Evolutionary conservation across 2,113 vertebrate species (phyloP).

Genomic region (Datnioides undecimradiatus): DNA sequence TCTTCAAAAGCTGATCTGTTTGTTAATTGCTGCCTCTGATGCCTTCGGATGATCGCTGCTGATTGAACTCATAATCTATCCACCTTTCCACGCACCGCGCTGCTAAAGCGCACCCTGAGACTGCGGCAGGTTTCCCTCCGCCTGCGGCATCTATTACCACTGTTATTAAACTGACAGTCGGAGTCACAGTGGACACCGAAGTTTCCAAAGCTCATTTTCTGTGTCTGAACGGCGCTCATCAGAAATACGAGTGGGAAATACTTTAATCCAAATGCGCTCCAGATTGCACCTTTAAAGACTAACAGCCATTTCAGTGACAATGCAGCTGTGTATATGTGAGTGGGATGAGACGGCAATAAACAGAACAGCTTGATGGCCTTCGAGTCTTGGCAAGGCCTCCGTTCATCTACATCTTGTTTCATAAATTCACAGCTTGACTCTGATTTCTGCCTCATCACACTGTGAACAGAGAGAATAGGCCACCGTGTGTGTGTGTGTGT

Average conservation of each 20-base stretch:
- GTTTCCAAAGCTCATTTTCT: conserved; percentile 40
- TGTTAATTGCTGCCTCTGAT: background rate
- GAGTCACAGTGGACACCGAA: conserved; percentile 13
- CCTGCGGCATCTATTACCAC: background rate
- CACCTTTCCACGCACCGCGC: background rate
- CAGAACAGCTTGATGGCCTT: conserved; percentile 75
- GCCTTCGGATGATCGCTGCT: background rate
- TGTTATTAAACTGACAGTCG: conserved; percentile 3
- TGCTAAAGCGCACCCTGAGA: background rate
- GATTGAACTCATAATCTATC: background rate
- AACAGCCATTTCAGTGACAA: conserved; percentile 58
- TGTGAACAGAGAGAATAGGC: conserved; percentile 60
- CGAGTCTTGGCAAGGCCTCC: conserved; percentile 67
- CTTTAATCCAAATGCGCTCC: conserved; percentile 39
- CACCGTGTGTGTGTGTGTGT: conserved; percentile 11
- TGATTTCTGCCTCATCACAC: conserved; percentile 77
- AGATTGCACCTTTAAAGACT: conserved; percentile 62
- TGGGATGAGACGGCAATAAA: conserved; percentile 67
- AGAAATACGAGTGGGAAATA: conserved; percentile 34
- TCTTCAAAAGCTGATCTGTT: background rate
- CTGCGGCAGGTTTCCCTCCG: background rate
- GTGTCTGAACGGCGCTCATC: conserved; percentile 18
- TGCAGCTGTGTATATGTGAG: conserved; percentile 48
- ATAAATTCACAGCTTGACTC: conserved; percentile 79
- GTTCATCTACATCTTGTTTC: conserved; percentile 77